These are phyloP conservation scores for Pterocles burchelli DNA, from an alignment of 2,113 vertebrate species.

Conservation along the genomic window DNA sequence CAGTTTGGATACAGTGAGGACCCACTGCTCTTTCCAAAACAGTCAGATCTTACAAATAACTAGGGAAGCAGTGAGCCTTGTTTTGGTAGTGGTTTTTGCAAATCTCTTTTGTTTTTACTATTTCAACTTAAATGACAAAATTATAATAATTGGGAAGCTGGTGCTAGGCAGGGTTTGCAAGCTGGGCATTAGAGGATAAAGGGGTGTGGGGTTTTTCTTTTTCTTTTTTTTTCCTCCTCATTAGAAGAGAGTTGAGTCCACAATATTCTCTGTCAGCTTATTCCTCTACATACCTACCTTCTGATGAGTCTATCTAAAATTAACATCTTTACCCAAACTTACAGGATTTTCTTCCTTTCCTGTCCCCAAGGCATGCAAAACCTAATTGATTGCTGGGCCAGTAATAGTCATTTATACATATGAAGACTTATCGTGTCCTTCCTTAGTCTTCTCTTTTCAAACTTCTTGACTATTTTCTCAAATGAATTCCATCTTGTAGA, in stretches of 20 bases:
- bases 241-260: background rate
- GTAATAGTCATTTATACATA: background rate
- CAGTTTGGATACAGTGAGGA: background rate
- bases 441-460: background rate
- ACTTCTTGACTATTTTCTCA: background rate
- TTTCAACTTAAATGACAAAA: background rate
- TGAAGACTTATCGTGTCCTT: background rate
- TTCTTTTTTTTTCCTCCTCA: fast-evolving
- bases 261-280: background rate
- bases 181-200: background rate
- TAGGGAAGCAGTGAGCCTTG: background rate
- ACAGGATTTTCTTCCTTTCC: background rate
- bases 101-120: background rate
- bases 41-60: background rate
- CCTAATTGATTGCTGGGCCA: background rate
- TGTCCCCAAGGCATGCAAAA: background rate
- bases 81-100: background rate
- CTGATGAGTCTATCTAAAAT: background rate
- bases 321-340: background rate
- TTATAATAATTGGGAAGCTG: background rate
- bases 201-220: background rate
- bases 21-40: background rate
- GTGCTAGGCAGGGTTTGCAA: background rate
- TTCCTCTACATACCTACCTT: background rate
- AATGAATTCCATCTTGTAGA: background rate